Percentiles rank a stretch among this genome's conserved stretches.
Conservation (phyloP, 2,888 invertebrate genomes). For the Callosobruchus maculatus region DNA sequence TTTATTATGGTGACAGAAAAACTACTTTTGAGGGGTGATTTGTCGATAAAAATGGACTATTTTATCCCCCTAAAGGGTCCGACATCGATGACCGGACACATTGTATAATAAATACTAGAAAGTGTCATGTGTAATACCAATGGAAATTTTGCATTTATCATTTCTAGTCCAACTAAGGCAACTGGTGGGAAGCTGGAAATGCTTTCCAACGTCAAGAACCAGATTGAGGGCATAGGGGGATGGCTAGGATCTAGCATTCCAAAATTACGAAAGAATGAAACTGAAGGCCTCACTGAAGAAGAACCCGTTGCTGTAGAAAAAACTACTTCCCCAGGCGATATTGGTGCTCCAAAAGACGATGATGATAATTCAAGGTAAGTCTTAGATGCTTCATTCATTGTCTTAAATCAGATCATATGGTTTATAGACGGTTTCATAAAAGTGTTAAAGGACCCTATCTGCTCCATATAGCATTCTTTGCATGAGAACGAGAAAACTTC, state of each 20-base stretch:
- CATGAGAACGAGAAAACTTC: too few relatives aligned
- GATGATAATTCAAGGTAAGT: constrained; percentile 82
- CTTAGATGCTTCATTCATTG: not conserved
- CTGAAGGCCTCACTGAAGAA: constrained; percentile 42
- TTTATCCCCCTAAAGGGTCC: too few relatives aligned
- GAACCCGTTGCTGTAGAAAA: constrained; percentile 42
- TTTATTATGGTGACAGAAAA: too few relatives aligned
- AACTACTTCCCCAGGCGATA: constrained; percentile 49
- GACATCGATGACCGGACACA: too few relatives aligned
- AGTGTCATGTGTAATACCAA: too few relatives aligned
- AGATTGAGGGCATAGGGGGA: constrained; percentile 82
- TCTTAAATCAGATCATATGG: not conserved
- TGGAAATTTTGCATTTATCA: not conserved
- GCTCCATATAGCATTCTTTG: too few relatives aligned
- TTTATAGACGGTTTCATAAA: too few relatives aligned
- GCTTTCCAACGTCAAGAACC: constrained; percentile 81
- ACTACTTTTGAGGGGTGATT: too few relatives aligned
- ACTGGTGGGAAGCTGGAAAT: constrained; percentile 66
- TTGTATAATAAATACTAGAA: too few relatives aligned
- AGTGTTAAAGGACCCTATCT: too few relatives aligned
- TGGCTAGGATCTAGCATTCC: constrained; percentile 70
- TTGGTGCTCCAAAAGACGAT: constrained; percentile 59
- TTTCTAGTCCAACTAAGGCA: constrained; percentile 63
- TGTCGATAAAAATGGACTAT: too few relatives aligned
- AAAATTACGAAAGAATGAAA: constrained; percentile 68